Conservation (phyloP, 2,888 invertebrate genomes). For the Eudemis profundana region DNA sequence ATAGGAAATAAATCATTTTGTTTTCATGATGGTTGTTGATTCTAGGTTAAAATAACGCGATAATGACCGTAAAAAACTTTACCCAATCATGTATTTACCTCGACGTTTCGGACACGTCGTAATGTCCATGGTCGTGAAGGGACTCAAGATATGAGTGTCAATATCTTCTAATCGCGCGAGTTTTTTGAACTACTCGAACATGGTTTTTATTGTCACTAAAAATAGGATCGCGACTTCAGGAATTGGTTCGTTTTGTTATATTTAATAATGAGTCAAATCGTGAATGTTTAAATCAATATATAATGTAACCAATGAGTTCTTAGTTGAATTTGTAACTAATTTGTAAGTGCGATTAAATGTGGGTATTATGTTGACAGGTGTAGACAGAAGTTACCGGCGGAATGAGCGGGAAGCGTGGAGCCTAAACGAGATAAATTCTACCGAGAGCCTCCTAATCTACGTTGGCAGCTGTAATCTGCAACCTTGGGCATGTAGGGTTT, state of each 20-base stretch:
- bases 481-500: conserved; percentile 12
- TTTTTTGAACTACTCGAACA: no score
- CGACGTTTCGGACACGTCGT: no score
- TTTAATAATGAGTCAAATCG: no score
- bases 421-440: conserved; percentile 25
- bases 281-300: no score
- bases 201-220: no score
- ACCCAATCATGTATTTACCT: no score
- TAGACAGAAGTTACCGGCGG: conserved; percentile 11
- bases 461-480: conserved; percentile 22
- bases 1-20: conserved; percentile 3
- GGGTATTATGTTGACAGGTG: background rate
- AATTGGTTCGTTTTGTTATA: no score
- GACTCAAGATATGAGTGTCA: no score
- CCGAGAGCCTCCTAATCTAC: conserved; percentile 18
- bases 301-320: background rate
- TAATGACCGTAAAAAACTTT: background rate
- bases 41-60: background rate
- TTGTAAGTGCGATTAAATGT: background rate
- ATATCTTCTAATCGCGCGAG: no score
- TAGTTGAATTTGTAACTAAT: background rate
- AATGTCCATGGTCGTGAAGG: no score
- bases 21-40: background rate
- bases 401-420: background rate
- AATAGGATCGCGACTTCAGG: no score